Evolutionary conservation across 37 sponge, comb jelly and placozoan species (phyloP), one percentile per base, ranked within the genome.

Genomic region (Bolinopsis microptera): DNA sequence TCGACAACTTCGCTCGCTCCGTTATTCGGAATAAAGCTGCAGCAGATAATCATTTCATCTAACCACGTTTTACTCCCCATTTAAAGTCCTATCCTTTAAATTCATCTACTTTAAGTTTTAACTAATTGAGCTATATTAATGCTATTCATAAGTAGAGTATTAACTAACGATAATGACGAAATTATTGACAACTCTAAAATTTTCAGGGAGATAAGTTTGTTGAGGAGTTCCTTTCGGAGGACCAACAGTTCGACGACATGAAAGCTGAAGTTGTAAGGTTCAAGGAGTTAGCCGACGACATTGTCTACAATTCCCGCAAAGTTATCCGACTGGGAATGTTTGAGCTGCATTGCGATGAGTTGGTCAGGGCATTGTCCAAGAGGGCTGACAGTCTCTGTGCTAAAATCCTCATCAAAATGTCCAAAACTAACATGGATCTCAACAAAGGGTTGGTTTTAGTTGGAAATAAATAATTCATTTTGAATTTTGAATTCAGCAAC

Each of bases 281-380:
- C 93, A 92, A 94, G 90, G 94, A 95, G 30, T 75, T 96, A 28
- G 92, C 94, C 23, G 28, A 48, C 1, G 97, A 97, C 40, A 67
- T 97, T 33, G 95, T 95, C 68, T 97, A 96, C 68, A 74, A 93
- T n/a, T 86, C 94, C 0, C 92, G 75, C 36, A 86, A 92, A 94
- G 93, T 94, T 72, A 94, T 97, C 21, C 95, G 94, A 25, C 68
- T 96, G 83, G 98, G 97, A 22, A 80, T 98, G 94, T 96, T 97
- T 94, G 97, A 97, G 92, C 94, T 98, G 39, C 96, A 97, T 93
- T 98, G 95, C 70, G 96, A 95, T 83, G 96, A 97, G 38, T 38
- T 96, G 86, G 0, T 95, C 32, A 94, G 97, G 76, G 76, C 96
- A 18, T 94, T 98, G 38, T 92, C 95, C 68, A 97, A 96, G 94